Evolutionary conservation across 1,140 invertebrate genomes (phyloP), one percentile per base, ranked within the genome.

Genomic region (Aphelenchoides fujianensis): DNA sequence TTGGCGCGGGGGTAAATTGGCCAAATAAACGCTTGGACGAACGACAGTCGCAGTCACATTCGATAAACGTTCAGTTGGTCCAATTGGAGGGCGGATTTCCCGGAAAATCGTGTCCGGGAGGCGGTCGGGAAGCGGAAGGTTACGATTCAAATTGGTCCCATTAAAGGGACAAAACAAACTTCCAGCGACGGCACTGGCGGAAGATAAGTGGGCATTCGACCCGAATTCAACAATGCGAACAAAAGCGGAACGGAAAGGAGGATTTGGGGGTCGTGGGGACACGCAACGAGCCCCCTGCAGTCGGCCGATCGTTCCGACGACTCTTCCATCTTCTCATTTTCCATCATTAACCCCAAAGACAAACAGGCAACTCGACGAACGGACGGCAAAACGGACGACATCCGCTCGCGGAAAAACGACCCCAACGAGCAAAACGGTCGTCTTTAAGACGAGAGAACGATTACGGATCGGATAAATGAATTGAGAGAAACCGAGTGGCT

Each of bases 291-390:
- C 23, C 41, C 41, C 41, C 23, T 48, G 23, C 41, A 16, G n/a
- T n/a, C n/a, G n/a, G n/a, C 12, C 41, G 41, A 48, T 48, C 41
- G 23, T 48, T 23, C 23, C 41, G 23, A 12, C 12, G 41, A 48
- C 12, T 23, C 12, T 12, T 48, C 41, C 23, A 48, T 23, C 12
- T 12, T 48, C 41, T 48, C 41, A 48, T 48, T 48, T 48, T 48
- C 41, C 41, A 48, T 48, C 41, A 48, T 48, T 48, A 48, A 48
- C 41, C 23, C 41, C 41, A 48, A 48, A 48, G 23, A 48, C 41
- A 48, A 48, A 48, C 23, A 48, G 12, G 12, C 41, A 23, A 48
- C 12, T 48, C 41, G n/a, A n/a, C n/a, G n/a, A n/a, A n/a, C n/a
- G n/a, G n/a, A n/a, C n/a, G 41, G 41, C 12, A 48, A 48, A 16